These are phyloP conservation scores for Chrysomallon squamiferum DNA, from an alignment of 1,140 invertebrate genomes.

Conservation along the genomic window DNA sequence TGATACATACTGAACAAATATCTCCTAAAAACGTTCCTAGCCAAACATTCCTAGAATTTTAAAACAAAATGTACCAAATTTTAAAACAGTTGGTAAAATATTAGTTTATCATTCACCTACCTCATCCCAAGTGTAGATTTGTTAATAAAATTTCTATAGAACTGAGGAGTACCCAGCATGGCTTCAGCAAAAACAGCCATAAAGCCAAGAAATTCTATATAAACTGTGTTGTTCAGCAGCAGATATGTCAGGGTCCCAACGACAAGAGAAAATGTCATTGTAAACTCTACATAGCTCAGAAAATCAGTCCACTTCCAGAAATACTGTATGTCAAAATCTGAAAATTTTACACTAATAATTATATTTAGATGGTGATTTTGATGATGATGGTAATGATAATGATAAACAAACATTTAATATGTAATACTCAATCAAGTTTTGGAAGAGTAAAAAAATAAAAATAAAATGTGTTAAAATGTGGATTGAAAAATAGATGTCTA, in stretches of 20 bases:
- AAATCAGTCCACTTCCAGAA: constrained; percentile 99
- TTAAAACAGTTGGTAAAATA: background rate
- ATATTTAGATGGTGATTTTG: too few relatives aligned
- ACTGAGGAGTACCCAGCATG: constrained; percentile 92
- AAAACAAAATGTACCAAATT: background rate
- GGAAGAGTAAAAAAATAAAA: background rate
- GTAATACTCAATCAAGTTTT: too few relatives aligned
- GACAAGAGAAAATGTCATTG: constrained; percentile 83
- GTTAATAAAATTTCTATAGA: constrained; percentile 85
- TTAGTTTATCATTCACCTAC: constrained; percentile 69
- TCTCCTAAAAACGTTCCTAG: too few relatives aligned
- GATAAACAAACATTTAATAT: too few relatives aligned
- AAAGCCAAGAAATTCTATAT: constrained; percentile 71
- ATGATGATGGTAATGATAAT: too few relatives aligned
- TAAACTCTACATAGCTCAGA: constrained; percentile 93
- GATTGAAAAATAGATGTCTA: background rate
- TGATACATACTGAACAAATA: too few relatives aligned
- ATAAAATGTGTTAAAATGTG: background rate
- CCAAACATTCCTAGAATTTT: background rate
- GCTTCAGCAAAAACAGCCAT: constrained; percentile 95
- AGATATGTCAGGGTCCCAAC: constrained; percentile 87
- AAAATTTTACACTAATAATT: background rate
- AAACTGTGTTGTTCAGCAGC: constrained; percentile 74
- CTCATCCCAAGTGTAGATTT: constrained; percentile 97
- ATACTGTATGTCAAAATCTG: constrained; percentile 67